Evolutionary conservation across 30 jellyfish, hydroid and myxozoan species (phyloP).

Genomic region (Catostylus mosaicus): DNA sequence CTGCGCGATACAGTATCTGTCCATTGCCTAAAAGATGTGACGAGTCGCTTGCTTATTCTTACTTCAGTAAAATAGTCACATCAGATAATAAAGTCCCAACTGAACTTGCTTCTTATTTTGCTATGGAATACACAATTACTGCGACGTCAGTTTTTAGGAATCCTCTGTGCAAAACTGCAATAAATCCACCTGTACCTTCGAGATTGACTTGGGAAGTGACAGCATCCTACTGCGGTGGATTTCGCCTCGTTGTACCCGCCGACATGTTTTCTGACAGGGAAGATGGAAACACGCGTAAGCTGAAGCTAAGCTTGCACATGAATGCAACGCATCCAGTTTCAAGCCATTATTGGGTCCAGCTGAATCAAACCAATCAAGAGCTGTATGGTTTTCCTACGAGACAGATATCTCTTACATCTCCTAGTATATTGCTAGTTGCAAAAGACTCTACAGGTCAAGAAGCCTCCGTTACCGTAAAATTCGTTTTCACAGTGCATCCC

Average conservation of each 20-base stretch:
- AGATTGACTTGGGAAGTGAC: constrained; percentile 50
- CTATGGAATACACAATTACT: constrained; percentile 20
- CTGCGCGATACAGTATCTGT: constrained; percentile 58
- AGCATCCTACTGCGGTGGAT: constrained; percentile 86
- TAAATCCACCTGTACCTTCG: constrained; percentile 83
- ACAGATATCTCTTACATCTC: constrained; percentile 12
- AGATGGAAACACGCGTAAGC: constrained; percentile 88
- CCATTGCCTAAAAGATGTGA: constrained; percentile 78
- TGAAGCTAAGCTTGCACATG: constrained; percentile 10
- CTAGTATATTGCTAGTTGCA: constrained; percentile 41
- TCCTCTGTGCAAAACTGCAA: constrained; percentile 47
- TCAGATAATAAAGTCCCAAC: constrained; percentile 30
- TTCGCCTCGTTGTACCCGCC: constrained; percentile 70
- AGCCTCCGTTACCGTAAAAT: constrained; percentile 32
- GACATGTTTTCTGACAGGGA: constrained; percentile 81
- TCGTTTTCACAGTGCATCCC: constrained; percentile 34
- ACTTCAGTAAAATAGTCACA: constrained; percentile 39
- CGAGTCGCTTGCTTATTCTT: constrained; percentile 52
- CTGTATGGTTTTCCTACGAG: constrained; percentile 67
- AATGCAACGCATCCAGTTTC: constrained; percentile 9
- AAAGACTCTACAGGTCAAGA: constrained; percentile 71
- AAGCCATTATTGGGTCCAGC: constrained; percentile 71
- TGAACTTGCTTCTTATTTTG: constrained; percentile 22
- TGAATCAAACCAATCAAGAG: constrained; percentile 59
- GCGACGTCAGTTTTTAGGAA: constrained; percentile 41